Evolutionary conservation across 2,888 invertebrate genomes (phyloP).

Genomic region (Mythimna lalbum): DNA sequence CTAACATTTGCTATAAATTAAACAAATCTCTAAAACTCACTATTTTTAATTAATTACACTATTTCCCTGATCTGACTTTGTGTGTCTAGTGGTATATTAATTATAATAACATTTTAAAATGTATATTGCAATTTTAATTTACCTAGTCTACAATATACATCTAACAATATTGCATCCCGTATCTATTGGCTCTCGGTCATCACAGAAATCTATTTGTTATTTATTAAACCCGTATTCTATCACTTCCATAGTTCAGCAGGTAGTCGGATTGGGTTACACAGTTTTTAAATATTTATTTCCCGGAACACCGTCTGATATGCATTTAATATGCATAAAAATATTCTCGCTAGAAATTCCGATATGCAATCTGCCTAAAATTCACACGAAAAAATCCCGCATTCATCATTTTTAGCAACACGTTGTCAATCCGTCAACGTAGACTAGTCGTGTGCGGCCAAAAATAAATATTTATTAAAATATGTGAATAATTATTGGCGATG

Average conservation of each 20-base stretch:
- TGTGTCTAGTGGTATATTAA: no score
- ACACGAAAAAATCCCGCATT: slow-evolving; percentile 52
- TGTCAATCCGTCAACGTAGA: slow-evolving; percentile 62
- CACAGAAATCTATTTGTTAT: slow-evolving; percentile 2
- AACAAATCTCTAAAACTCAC: no score
- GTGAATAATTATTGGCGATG: slow-evolving; percentile 69
- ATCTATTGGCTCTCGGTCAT: no score
- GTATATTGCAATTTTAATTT: no score
- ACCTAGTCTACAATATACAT: no score
- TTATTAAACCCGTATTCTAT: neutral
- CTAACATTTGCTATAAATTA: no score
- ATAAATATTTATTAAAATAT: slow-evolving; percentile 76
- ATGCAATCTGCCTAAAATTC: slow-evolving; percentile 54
- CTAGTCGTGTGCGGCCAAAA: slow-evolving; percentile 56
- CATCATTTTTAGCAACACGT: slow-evolving; percentile 63
- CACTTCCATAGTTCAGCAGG: neutral
- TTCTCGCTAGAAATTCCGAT: slow-evolving; percentile 32
- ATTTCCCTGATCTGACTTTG: no score
- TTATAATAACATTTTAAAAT: no score
- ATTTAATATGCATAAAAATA: slow-evolving; percentile 53
- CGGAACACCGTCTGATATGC: slow-evolving; percentile 18
- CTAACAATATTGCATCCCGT: neutral
- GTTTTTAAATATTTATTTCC: slow-evolving; percentile 20
- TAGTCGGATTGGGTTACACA: slow-evolving; percentile 7
- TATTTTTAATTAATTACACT: no score